Base-by-base conservation (phyloP, 2,888 invertebrate genomes). In the Conops quadrifasciatus region DNA sequence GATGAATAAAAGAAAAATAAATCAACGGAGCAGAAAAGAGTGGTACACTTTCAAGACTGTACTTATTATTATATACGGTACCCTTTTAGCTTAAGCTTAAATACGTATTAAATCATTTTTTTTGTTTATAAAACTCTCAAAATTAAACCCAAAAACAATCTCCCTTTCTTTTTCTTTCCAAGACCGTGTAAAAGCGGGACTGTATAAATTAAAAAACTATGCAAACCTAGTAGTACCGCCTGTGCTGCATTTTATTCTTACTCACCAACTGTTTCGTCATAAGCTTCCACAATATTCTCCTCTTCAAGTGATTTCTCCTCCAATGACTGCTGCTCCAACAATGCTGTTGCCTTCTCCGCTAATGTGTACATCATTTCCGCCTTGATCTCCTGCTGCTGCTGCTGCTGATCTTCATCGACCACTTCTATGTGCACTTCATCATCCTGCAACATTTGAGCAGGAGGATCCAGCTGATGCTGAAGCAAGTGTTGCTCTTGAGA, bases 391-490 rank as follows among this genome's bases (percentile, higher is more conserved):
- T 56, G n/a, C 19, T 49, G 28, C 13, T 28, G 49, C 49, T 51
- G 65, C 15, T 30, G 26, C n/a, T 67, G 45, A 58, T 67, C 49
- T 19, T 67, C 59, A 58, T 58, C 58, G 59, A 67, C 47, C 9
- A 45, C 58, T 26, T 67, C 67, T 45, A 66, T 66, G 19, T 51
- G 51, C 53, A 66, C 53, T 15, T 66, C 66, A 36, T 60, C 78
- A 75, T 74, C 62, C 76, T 73, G 74, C 76, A 80, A 72, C 72
- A 24, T 28, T 24, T 78, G 69, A 74, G 78, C 19, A 19, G 45
- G 13, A 63, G 19, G 21, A 45, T 11, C 67, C 75, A 75, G 65
- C 77, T n/a, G 11, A 59, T 67, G 67, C n/a, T 45, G 67, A 21
- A 16, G 62, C n/a, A 26, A 24, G 1, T 21, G 36, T 36, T 56